phyloP scores from a whole-genome alignment of 2,888 invertebrate species.

The Tribolium freemani region DNA sequence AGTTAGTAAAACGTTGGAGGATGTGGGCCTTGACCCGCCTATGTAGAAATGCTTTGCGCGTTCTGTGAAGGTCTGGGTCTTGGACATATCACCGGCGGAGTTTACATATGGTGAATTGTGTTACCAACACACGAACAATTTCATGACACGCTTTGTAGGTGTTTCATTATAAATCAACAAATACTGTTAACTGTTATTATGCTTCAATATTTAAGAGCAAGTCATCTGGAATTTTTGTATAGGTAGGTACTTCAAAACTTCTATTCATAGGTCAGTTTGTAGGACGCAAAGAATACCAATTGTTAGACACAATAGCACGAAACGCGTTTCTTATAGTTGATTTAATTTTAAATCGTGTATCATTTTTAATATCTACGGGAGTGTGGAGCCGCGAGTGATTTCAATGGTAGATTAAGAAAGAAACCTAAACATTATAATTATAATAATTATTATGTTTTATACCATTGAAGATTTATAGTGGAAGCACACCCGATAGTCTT shows the following conservation, averaged over 20 bases:
- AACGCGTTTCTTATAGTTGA: background rate
- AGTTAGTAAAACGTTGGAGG: background rate
- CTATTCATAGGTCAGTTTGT: constrained; percentile 5
- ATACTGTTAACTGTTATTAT: constrained; percentile 14
- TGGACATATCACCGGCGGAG: background rate
- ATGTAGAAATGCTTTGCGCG: background rate
- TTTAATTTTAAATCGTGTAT: background rate
- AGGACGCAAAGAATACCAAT: background rate
- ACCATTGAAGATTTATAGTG: no score
- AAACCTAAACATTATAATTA: background rate
- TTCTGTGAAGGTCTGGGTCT: constrained; percentile 26
- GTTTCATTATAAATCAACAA: constrained; percentile 13
- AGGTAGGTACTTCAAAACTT: background rate
- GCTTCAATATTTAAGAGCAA: background rate
- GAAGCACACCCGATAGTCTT: no score
- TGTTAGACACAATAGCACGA: background rate
- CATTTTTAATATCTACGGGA: background rate
- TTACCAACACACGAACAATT: constrained; percentile 1
- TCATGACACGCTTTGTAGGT: constrained; percentile 1
- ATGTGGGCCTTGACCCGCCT: constrained; percentile 28
- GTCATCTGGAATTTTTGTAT: background rate
- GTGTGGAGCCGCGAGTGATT: background rate
- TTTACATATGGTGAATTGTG: constrained; percentile 8
- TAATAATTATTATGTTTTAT: no score
- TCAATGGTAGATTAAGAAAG: background rate